These are phyloP conservation scores for Graptemys geographica DNA, from an alignment of 2,797 vertebrate genomes.

Conservation along the genomic window DNA sequence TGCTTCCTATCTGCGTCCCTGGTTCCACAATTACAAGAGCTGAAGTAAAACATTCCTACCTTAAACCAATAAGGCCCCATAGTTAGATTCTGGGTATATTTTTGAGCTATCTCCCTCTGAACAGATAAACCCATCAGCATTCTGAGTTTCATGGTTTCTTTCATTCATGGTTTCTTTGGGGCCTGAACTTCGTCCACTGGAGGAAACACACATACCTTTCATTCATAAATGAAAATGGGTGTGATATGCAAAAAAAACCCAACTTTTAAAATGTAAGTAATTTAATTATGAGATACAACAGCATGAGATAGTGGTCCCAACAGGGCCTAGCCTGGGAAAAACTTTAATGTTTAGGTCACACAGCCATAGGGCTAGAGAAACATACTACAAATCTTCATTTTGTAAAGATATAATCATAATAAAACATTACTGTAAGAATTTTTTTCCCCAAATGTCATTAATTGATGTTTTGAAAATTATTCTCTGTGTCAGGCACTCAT, in stretches of 20 bases:
- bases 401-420: background rate
- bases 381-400: background rate
- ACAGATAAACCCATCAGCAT: background rate
- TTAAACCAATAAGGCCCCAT: background rate
- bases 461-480: constrained; percentile 37
- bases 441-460: background rate
- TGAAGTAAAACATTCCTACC: background rate
- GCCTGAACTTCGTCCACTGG: fast-evolving
- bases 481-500: background rate
- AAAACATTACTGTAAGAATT: background rate
- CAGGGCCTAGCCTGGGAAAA: background rate
- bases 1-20: background rate
- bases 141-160: too few relatives aligned
- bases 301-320: background rate
- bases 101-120: background rate
- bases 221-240: background rate
- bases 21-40: background rate
- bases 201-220: background rate
- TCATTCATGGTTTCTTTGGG: background rate
- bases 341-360: background rate
- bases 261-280: background rate
- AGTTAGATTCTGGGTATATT: background rate
- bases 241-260: background rate
- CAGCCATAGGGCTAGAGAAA: background rate
- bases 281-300: background rate